Percentiles rank a stretch among this genome's conserved stretches.
phyloP scores from a whole-genome alignment of 2,888 invertebrate genomes.

The Epistrophella euchroma region DNA sequence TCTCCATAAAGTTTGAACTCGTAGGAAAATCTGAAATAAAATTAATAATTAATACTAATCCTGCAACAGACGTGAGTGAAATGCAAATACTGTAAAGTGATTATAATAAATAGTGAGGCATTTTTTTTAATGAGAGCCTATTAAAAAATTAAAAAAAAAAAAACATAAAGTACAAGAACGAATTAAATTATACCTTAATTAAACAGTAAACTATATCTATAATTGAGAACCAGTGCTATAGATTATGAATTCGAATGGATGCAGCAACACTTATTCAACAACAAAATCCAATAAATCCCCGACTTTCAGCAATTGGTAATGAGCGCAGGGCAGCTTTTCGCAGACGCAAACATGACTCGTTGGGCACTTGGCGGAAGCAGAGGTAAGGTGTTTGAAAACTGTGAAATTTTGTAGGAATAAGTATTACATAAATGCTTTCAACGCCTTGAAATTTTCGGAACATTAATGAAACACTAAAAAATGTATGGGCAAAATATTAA shows the following conservation, averaged over 20 bases:
- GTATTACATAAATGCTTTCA: no score
- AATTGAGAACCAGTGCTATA: not conserved
- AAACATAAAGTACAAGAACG: not conserved
- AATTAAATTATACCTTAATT: not conserved
- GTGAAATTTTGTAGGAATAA: not conserved
- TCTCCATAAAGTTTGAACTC: not conserved
- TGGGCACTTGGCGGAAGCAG: conserved; percentile 81
- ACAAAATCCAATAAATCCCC: conserved; percentile 65
- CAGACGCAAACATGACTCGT: conserved; percentile 82
- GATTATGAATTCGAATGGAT: conserved; percentile 70
- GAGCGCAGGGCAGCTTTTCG: conserved; percentile 82
- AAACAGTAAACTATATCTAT: not conserved
- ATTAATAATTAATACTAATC: not conserved
- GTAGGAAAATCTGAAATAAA: not conserved
- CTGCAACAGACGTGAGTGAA: conserved; percentile 5
- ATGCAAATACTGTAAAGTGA: conserved; percentile 10
- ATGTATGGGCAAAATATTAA: no score
- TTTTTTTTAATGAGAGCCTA: not conserved
- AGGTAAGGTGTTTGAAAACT: conserved; percentile 78
- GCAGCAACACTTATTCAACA: conserved; percentile 62
- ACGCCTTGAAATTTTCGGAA: no score
- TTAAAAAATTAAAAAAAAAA: not conserved
- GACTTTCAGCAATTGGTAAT: conserved; percentile 82
- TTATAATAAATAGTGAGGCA: not conserved
- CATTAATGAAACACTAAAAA: no score